Evolutionary conservation across 1,140 invertebrate species (phyloP).

Genomic region (Drosophila saltans): DNA sequence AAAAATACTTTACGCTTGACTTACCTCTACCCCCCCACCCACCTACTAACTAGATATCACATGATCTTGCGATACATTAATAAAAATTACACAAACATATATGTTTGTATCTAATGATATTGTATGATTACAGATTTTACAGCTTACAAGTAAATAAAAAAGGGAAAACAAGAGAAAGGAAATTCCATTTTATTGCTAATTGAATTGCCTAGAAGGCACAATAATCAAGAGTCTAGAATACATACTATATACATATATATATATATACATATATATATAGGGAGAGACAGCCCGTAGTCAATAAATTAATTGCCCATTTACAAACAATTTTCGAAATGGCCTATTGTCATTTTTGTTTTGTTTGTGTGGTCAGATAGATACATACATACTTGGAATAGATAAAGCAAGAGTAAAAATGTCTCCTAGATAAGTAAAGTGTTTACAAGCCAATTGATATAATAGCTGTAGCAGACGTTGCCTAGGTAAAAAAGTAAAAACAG

Average conservation of each 20-base stretch:
- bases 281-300: conserved; percentile 12
- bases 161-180: neutral
- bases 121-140: too few relatives aligned
- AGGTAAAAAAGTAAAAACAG: too few relatives aligned
- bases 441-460: conserved; percentile 69
- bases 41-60: neutral
- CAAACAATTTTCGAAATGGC: conserved; percentile 51
- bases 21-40: neutral
- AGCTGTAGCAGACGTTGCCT: too few relatives aligned
- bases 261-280: neutral
- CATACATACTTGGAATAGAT: conserved; percentile 4
- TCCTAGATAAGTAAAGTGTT: conserved; percentile 56
- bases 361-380: conserved; percentile 10
- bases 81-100: neutral
- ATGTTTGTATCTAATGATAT: neutral
- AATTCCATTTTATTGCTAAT: neutral
- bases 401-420: conserved; percentile 22
- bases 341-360: conserved; percentile 28
- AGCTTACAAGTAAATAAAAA: neutral
- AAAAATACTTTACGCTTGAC: conserved; percentile 5
- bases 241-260: neutral
- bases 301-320: conserved; percentile 53
- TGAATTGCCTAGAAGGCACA: neutral
- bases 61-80: conserved; percentile 5
- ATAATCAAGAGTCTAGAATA: neutral